Percentiles rank a stretch among this genome's conserved stretches.
These are phyloP conservation scores for Zygaena filipendulae DNA, from an alignment of 2,888 invertebrate species.

Conservation along the genomic window DNA sequence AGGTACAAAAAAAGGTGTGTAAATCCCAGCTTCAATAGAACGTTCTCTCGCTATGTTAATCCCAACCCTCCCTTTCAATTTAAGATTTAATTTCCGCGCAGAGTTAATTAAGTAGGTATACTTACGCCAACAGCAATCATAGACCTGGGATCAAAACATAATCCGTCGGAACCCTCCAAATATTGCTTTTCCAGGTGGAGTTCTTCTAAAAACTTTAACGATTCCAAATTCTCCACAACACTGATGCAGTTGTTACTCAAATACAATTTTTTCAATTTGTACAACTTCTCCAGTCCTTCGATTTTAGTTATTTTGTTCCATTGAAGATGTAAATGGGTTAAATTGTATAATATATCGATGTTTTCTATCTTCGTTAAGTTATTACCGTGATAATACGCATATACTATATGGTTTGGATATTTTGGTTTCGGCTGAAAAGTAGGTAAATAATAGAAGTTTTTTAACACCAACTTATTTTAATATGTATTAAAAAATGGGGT, in stretches of 20 bases:
- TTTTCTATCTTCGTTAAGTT: constrained; percentile 79
- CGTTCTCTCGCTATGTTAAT: no score
- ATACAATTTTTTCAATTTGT: constrained; percentile 81
- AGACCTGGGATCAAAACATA: constrained; percentile 76
- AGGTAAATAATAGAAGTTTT: no score
- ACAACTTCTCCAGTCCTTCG: constrained; percentile 71
- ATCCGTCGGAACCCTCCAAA: constrained; percentile 58
- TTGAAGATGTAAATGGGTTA: constrained; percentile 78
- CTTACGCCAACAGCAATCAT: constrained; percentile 68
- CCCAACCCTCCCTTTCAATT: no score
- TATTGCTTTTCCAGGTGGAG: constrained; percentile 76
- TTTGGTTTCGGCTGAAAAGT: constrained; percentile 47
- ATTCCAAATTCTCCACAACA: constrained; percentile 76
- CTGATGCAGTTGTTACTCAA: constrained; percentile 75
- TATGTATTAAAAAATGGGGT: no score
- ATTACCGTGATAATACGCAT: constrained; percentile 85
- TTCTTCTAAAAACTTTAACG: constrained; percentile 69
- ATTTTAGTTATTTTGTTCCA: constrained; percentile 81
- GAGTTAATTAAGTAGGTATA: not conserved
- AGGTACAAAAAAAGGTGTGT: no score
- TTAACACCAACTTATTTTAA: no score
- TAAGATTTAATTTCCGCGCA: no score
- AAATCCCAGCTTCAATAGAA: no score
- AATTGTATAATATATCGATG: constrained; percentile 70
- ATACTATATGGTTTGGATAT: constrained; percentile 54